Evolutionary conservation across 2,113 vertebrate genomes (phyloP).

Genomic region (Accipiter cooperii): DNA sequence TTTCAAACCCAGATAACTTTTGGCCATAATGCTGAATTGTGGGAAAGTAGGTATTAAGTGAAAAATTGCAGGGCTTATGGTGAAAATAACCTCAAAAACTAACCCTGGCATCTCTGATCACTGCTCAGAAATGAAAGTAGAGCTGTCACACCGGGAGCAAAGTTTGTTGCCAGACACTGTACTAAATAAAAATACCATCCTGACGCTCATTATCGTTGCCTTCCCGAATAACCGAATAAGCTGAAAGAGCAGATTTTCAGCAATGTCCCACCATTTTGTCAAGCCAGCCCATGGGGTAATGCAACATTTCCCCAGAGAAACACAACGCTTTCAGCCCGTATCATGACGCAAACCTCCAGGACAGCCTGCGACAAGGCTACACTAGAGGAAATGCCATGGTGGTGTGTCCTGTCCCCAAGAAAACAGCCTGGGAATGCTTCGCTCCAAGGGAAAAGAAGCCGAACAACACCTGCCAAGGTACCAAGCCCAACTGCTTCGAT

Average conservation of each 20-base stretch:
- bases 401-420: background rate
- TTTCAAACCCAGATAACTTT: slow-evolving; percentile 21
- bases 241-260: background rate
- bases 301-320: background rate
- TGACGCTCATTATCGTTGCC: background rate
- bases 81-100: background rate
- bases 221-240: background rate
- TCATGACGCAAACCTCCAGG: background rate
- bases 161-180: background rate
- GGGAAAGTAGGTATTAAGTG: background rate
- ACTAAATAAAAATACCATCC: background rate
- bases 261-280: background rate
- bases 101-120: background rate
- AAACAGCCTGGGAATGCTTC: background rate
- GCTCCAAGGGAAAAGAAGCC: background rate
- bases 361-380: background rate
- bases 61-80: background rate
- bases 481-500: background rate
- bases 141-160: background rate
- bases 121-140: background rate
- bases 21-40: background rate
- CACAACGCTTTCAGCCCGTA: fast-evolving
- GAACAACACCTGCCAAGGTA: background rate
- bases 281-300: background rate
- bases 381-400: background rate